Percentiles rank a stretch among this genome's conserved stretches.
phyloP scores from a whole-genome alignment of 92 coral and sea anemone species.

The Chrysogorgia sp. region DNA sequence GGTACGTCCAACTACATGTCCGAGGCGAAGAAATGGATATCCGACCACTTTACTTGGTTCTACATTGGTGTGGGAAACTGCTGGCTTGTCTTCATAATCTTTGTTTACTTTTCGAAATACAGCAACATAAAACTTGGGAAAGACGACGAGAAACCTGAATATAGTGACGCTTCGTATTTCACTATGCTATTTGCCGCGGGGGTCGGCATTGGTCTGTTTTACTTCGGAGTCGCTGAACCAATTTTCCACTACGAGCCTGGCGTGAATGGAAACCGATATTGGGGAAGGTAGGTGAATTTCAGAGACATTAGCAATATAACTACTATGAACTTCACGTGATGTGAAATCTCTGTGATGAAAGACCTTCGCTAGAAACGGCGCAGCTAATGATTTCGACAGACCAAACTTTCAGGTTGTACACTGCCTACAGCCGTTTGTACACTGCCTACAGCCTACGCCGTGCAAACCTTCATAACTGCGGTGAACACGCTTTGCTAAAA shows the following conservation, averaged over 20 bases:
- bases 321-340: too few species aligned
- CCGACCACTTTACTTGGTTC: conserved; percentile 85
- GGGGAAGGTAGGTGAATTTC: conserved; percentile 37
- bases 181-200: conserved; percentile 95
- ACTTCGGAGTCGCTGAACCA: conserved; percentile 76
- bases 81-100: conserved; percentile 82
- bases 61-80: conserved; percentile 84
- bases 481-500: too few species aligned
- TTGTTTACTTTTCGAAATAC: conserved; percentile 84
- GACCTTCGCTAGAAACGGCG: too few species aligned
- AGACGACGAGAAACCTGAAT: conserved; percentile 86
- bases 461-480: too few species aligned
- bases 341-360: too few species aligned
- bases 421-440: too few species aligned
- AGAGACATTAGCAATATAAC: background rate
- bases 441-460: too few species aligned
- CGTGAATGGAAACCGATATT: conserved; percentile 34
- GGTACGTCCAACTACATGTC: conserved; percentile 66
- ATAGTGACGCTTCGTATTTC: conserved; percentile 80
- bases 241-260: conserved; percentile 27
- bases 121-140: conserved; percentile 75
- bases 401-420: too few species aligned
- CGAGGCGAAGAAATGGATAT: conserved; percentile 71
- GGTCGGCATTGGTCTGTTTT: conserved; percentile 83
- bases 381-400: too few species aligned